phyloP scores from a whole-genome alignment of 2,888 invertebrate species.

The Hesperia comma region DNA sequence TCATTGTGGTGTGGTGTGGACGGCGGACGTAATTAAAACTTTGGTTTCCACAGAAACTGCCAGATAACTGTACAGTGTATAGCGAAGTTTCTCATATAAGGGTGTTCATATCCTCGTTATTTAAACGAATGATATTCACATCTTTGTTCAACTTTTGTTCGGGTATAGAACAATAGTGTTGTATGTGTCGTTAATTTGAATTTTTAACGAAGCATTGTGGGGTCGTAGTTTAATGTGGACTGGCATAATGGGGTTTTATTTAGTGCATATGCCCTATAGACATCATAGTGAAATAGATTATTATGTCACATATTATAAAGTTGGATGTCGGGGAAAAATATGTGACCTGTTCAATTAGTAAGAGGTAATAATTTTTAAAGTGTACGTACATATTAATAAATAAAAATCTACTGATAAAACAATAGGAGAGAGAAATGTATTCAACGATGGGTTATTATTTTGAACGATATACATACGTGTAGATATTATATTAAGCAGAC shows the following conservation, averaged over 20 bases:
- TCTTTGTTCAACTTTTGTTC: slow-evolving; percentile 21
- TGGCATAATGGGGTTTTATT: background rate
- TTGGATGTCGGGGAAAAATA: too few species aligned
- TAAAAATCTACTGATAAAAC: too few species aligned
- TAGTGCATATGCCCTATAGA: background rate
- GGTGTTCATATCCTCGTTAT: slow-evolving; percentile 24
- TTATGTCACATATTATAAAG: too few species aligned
- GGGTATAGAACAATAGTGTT: slow-evolving; percentile 26
- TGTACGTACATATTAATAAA: too few species aligned
- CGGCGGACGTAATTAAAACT: slow-evolving; percentile 33
- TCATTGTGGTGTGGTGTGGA: slow-evolving; percentile 24
- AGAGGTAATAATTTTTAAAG: too few species aligned
- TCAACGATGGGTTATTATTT: too few species aligned
- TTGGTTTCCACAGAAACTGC: slow-evolving; percentile 23
- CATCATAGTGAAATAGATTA: background rate
- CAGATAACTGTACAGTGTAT: background rate
- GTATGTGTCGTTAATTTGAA: slow-evolving; percentile 32
- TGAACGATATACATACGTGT: too few species aligned
- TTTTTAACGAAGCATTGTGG: slow-evolving; percentile 32
- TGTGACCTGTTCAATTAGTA: too few species aligned
- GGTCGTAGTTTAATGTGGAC: background rate
- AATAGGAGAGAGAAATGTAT: too few species aligned
- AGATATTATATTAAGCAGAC: too few species aligned
- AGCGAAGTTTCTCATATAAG: slow-evolving; percentile 20
- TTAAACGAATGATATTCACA: slow-evolving; percentile 31